phyloP scores from a whole-genome alignment of 2,797 vertebrate genomes.

The Typhlichthys eigenmanni region DNA sequence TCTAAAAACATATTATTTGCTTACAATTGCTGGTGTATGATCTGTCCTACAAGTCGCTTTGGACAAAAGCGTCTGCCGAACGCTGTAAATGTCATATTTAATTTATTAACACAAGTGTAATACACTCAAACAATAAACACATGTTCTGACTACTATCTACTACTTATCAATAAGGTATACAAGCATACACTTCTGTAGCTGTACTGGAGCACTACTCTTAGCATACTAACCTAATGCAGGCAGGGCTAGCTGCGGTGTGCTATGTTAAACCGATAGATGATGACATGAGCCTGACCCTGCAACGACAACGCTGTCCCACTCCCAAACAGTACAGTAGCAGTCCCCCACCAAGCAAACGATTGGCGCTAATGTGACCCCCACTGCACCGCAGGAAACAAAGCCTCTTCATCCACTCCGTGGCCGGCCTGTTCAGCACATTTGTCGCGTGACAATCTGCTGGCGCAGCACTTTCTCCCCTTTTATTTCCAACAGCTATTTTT shows the following conservation, averaged over 20 bases:
- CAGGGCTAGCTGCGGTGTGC: conserved; percentile 27
- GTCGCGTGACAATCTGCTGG: conserved; percentile 66
- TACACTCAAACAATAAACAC: no score
- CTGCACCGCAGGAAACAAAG: conserved; percentile 37
- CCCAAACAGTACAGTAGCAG: conserved; percentile 8
- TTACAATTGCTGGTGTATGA: no score
- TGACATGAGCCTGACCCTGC: conserved; percentile 28
- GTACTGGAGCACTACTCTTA: no score
- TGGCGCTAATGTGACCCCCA: conserved; percentile 53
- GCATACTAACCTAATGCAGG: conserved; percentile 43
- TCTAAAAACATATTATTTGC: no score
- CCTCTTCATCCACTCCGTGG: conserved; percentile 32
- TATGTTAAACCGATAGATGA: conserved; percentile 42
- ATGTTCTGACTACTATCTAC: no score
- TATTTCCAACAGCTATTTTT: conserved; percentile 73
- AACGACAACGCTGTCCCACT: conserved; percentile 26
- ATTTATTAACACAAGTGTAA: no score
- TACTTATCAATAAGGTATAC: no score
- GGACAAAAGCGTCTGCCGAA: no score
- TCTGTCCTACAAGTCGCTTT: no score
- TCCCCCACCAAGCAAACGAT: conserved; percentile 30
- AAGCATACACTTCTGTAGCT: no score
- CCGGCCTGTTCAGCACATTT: conserved; percentile 79
- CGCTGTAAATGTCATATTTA: no score
- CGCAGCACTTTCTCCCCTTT: conserved; percentile 60